Base-by-base conservation (phyloP, 2,113 vertebrate species). In the Oncorhynchus nerka region DNA sequence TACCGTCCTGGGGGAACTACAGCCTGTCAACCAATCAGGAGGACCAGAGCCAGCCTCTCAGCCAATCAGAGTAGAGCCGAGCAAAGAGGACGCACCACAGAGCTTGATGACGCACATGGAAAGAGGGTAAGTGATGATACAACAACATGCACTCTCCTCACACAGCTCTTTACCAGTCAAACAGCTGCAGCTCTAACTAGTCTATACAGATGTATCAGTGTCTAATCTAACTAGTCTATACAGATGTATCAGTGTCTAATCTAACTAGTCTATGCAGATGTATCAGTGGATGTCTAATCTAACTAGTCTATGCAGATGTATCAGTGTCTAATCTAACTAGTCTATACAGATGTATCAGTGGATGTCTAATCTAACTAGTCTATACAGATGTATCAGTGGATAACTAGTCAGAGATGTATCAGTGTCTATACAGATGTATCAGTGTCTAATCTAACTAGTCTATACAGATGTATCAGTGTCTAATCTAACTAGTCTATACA, bases 21-120 rank as follows among this genome's bases (percentile, higher is more conserved):
- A 77, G 22, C 19, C 72, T 9, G 24, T 89, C 28, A 79, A 89
- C 71, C 93, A 93, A 84, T 89, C 83, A 1, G 92, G 82, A 72
- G 90, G 91, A 78, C 83, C 26, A 45, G 22, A 76, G 32, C 39
- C 72, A 59, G 62, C 9, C 1, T 11, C 88, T 82, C 74, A 88
- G 90, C 30, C 90, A 86, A 79, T 90, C 82, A 15, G 88, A 80
- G 75, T 87, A 87, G 82, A 92, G 62, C 24, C 71, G 62, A 79
- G 79, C 0, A 89, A 92, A 45, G 92, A 90, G 19, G 83, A 84
- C 0, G 83, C 88, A 68, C 86, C 75, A 72, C 83, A 87, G 48
- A 80, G 77, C 26, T 65, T 83, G 69, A 71, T 85, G 70, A 74
- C 79, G n/a, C 77, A 68, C 0, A 9, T 70, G 59, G 80, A 85